Percentiles rank a stretch among this genome's conserved stretches.
Conservation (phyloP, 2,113 vertebrate species). For the Procapra przewalskii region DNA sequence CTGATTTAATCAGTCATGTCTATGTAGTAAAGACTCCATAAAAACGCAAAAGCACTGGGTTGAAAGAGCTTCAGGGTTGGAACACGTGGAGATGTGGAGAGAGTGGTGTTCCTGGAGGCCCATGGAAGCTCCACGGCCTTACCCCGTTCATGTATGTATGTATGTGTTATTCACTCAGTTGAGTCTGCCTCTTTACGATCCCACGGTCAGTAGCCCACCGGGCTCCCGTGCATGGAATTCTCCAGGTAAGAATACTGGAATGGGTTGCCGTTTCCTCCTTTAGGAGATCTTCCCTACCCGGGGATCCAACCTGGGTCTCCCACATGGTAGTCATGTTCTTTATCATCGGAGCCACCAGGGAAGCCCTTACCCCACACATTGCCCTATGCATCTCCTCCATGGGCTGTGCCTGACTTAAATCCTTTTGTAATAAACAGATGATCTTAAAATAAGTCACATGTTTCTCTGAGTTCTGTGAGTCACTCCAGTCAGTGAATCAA, state of each 20-base stretch:
- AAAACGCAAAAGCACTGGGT: not conserved
- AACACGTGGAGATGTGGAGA: not conserved
- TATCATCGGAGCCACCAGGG: not conserved
- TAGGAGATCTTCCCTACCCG: not conserved
- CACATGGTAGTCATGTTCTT: not conserved
- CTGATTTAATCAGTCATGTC: not conserved
- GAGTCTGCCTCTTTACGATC: not conserved
- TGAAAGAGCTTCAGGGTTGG: not conserved
- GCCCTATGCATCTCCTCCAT: not conserved
- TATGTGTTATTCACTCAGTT: not conserved
- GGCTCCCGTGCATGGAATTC: not conserved
- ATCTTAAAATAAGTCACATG: not conserved
- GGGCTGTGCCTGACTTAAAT: not conserved
- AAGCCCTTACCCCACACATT: not conserved
- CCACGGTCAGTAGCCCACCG: not conserved
- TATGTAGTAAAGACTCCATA: not conserved
- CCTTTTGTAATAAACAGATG: not conserved
- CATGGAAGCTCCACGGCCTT: not conserved
- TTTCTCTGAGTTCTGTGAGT: not conserved
- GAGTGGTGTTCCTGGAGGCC: not conserved
- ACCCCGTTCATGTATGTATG: accelerated
- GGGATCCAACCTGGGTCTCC: not conserved
- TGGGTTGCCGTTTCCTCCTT: not conserved
- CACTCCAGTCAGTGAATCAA: not conserved
- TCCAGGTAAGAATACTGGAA: not conserved